Conservation (phyloP, 30 jellyfish, hydroid and myxozoan genomes). For the Pseudorhiza aurosa region DNA sequence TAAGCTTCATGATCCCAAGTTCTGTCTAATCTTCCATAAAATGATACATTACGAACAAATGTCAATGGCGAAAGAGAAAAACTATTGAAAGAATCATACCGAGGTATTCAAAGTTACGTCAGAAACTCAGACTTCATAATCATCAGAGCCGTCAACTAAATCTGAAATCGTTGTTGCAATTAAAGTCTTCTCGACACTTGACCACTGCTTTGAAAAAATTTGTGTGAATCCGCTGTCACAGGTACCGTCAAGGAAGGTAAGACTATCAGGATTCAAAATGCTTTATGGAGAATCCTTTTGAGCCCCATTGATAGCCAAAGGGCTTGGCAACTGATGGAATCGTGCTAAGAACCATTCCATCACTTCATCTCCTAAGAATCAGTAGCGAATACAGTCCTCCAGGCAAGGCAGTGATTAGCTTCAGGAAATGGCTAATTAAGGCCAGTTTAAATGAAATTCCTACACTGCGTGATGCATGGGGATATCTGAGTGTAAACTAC, state of each 20-base stretch:
- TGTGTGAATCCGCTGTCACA: conserved; percentile 5
- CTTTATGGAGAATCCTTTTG: conserved; percentile 1
- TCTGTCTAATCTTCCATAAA: too few relatives aligned
- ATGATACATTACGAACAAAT: too few relatives aligned
- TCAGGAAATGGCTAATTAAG: conserved; percentile 23
- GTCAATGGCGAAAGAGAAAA: too few relatives aligned
- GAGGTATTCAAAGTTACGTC: background rate
- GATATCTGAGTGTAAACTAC: too few relatives aligned
- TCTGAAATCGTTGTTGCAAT: background rate
- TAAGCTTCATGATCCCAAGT: too few relatives aligned
- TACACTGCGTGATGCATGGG: too few relatives aligned
- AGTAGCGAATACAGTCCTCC: too few relatives aligned
- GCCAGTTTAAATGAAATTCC: background rate
- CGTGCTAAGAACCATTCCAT: too few relatives aligned
- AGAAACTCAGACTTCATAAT: background rate
- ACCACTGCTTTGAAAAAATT: background rate
- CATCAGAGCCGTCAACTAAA: too few relatives aligned
- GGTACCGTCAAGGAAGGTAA: background rate
- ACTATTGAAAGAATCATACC: conserved; percentile 1
- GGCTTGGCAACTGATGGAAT: too few relatives aligned
- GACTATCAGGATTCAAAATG: conserved; percentile 11
- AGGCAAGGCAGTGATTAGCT: background rate
- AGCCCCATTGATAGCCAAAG: conserved; percentile 40
- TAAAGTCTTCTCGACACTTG: background rate
- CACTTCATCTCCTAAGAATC: background rate